These are phyloP conservation scores for Menidia beryllina DNA, from an alignment of 2,113 vertebrate species.

Conservation along the genomic window DNA sequence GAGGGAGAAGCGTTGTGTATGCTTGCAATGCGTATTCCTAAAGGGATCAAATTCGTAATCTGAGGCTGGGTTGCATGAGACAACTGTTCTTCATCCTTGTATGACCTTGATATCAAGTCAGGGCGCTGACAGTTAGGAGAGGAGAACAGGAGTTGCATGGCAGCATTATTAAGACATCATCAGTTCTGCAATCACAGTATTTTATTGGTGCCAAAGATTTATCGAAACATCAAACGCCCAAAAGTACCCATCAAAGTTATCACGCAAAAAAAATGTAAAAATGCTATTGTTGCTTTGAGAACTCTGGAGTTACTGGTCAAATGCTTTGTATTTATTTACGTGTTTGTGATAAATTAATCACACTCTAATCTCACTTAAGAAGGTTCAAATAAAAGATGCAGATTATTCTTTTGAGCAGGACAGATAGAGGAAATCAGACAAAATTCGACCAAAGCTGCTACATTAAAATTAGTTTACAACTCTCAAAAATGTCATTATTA, in stretches of 20 bases:
- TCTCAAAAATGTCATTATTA: slow-evolving; percentile 43
- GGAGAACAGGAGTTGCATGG: neutral
- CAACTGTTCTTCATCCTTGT: neutral
- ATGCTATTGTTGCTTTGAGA: neutral
- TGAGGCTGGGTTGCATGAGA: neutral
- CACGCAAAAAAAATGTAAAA: neutral
- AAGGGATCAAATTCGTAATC: neutral
- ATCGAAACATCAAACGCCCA: no score
- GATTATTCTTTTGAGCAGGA: slow-evolving; percentile 1
- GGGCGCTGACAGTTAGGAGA: neutral
- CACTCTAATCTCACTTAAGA: no score
- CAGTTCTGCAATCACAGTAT: no score
- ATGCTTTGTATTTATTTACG: neutral
- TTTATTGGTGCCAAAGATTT: no score
- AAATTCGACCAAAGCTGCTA: slow-evolving; percentile 54
- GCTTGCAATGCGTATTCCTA: neutral
- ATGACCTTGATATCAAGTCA: neutral
- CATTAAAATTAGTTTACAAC: slow-evolving; percentile 38
- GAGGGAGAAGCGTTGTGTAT: neutral
- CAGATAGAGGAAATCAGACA: slow-evolving; percentile 17
- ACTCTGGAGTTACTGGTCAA: neutral
- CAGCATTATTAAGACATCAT: no score
- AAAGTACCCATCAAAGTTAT: neutral
- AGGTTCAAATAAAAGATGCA: no score
- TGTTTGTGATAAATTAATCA: neutral